These are phyloP conservation scores for Amorpha juglandis DNA, from an alignment of 2,888 invertebrate species.

Conservation along the genomic window DNA sequence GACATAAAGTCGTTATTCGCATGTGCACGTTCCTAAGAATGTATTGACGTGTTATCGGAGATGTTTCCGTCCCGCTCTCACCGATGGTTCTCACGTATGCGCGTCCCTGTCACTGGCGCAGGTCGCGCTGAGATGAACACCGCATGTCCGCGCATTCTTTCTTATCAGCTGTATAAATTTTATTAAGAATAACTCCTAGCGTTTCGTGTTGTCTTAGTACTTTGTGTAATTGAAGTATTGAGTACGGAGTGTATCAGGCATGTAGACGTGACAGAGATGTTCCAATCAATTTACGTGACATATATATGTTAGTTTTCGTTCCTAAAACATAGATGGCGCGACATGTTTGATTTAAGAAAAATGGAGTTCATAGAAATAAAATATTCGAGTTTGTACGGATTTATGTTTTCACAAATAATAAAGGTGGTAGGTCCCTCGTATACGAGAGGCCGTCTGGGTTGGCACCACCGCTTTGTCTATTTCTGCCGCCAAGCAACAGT, in stretches of 20 bases:
- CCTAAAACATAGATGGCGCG: slow-evolving; percentile 3
- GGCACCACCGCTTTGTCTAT: no score
- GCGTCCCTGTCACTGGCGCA: slow-evolving; percentile 76
- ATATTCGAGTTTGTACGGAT: no score
- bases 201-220: slow-evolving; percentile 61
- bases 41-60: slow-evolving; percentile 84
- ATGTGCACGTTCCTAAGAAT: slow-evolving; percentile 68
- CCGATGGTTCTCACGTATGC: slow-evolving; percentile 63
- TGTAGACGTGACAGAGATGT: no score
- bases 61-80: slow-evolving; percentile 72
- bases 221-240: slow-evolving; percentile 52
- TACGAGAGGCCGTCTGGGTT: no score
- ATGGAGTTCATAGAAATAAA: no score
- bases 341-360: slow-evolving; percentile 1
- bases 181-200: slow-evolving; percentile 58
- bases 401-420: no score
- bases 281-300: slow-evolving; percentile 16
- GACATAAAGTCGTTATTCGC: slow-evolving; percentile 54
- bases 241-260: neutral
- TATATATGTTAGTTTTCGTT: slow-evolving; percentile 11
- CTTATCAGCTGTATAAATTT: slow-evolving; percentile 68
- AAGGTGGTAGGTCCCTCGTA: no score
- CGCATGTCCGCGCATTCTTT: slow-evolving; percentile 81
- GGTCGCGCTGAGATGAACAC: slow-evolving; percentile 74
- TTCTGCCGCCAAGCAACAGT: no score